Base-by-base conservation (phyloP, 2,113 vertebrate species). In the Alectura lathami region DNA sequence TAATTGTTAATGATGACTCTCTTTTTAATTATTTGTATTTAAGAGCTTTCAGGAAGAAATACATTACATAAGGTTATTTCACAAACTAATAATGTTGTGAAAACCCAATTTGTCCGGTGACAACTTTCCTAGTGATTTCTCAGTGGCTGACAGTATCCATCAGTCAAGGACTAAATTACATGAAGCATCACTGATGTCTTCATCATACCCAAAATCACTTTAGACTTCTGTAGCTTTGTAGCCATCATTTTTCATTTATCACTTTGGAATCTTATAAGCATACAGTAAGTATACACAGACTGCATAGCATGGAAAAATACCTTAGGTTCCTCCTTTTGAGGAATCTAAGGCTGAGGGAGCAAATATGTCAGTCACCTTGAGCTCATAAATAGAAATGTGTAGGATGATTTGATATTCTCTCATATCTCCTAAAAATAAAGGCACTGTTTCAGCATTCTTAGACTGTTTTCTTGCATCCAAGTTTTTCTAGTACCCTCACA, bases 141-240 rank as follows among this genome's bases (percentile, higher is more conserved):
- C 73, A 89, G 72, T 50, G 38, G 40, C 48, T 94, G 93, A 96
- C 72, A 88, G 56, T 48, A 83, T 88, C 86, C 68, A 91, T 96
- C 89, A 93, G 75, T 91, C 92, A 92, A 69, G 50, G 20, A 78
- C 32, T 93, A 68, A 94, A 94, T 90, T 84, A 86, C 32, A 29
- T 67, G 57, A 96, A 88, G 42, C 86, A 68, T 86, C 95, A 90
- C 79, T 86, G 87, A 94, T 74, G 63, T 88, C 87, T 95, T 73
- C 45, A 91, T 94, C 83, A 94, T 80, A 91, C 36, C 48, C 63
- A 89, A 96, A 96, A 96, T 70, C 45, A 36, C 34, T 90, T 85
- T 17, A 74, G 79, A 85, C 36, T 93, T 94, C 32, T 17, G 50
- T 59, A 78, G 42, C 63, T 93, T 92, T 94, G 43, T 62, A 93